Evolutionary conservation across 2,888 invertebrate genomes (phyloP).

Genomic region (Dorcus hopei): DNA sequence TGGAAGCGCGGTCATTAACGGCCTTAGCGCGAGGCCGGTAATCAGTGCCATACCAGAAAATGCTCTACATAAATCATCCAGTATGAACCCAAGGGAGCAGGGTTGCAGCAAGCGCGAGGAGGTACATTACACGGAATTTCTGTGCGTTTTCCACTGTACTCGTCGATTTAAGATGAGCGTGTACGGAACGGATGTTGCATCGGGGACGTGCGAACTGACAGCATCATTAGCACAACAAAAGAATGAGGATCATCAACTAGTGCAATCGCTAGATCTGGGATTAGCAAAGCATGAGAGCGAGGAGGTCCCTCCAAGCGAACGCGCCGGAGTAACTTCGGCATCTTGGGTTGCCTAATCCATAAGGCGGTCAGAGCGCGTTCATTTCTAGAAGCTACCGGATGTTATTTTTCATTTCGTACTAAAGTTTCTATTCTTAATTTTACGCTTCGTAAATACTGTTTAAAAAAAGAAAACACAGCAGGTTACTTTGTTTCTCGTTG

Average conservation of each 20-base stretch:
- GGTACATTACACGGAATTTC: background rate
- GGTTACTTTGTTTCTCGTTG: no score
- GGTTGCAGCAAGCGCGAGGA: conserved; percentile 24
- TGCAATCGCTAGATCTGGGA: conserved; percentile 39
- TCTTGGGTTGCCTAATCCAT: no score
- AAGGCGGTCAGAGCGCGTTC: no score
- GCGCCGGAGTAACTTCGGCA: no score
- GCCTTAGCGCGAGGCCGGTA: background rate
- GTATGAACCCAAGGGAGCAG: conserved; percentile 38
- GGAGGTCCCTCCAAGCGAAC: background rate
- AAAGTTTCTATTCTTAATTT: no score
- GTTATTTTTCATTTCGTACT: no score
- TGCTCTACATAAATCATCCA: conserved; percentile 46
- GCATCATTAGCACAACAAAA: conserved; percentile 21
- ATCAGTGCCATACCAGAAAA: conserved; percentile 4
- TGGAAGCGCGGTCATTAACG: background rate
- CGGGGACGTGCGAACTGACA: background rate
- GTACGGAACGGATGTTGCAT: background rate
- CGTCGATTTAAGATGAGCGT: background rate
- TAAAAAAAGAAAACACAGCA: no score
- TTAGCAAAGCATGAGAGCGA: conserved; percentile 28
- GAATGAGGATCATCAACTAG: conserved; percentile 44
- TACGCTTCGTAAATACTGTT: no score
- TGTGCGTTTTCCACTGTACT: background rate
- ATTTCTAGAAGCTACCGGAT: no score